Conservation (phyloP, 2,888 invertebrate genomes). For the Morpho achilles region DNA sequence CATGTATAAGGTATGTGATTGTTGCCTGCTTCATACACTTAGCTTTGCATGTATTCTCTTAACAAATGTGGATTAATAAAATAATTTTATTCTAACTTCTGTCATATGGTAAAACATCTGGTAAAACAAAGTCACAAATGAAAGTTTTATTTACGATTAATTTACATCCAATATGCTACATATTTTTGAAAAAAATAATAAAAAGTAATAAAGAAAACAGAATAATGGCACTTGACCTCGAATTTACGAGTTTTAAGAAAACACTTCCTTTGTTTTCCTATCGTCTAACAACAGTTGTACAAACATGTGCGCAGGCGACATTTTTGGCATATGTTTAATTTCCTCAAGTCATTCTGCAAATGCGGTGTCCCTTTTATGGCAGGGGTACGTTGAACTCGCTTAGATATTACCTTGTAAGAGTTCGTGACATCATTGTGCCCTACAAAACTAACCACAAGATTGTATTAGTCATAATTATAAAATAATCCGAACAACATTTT, state of each 20-base stretch:
- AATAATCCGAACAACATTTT: neutral
- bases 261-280: neutral
- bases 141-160: too few relatives aligned
- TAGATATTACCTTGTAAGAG: conserved; percentile 48
- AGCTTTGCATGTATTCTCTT: too few relatives aligned
- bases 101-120: too few relatives aligned
- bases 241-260: neutral
- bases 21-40: too few relatives aligned
- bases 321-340: conserved; percentile 31
- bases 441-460: conserved; percentile 22
- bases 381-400: conserved; percentile 38
- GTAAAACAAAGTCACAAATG: too few relatives aligned
- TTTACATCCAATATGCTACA: too few relatives aligned
- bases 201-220: too few relatives aligned
- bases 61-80: too few relatives aligned
- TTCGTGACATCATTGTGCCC: conserved; percentile 44
- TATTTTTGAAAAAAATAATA: too few relatives aligned
- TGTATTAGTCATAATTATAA: neutral
- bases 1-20: too few relatives aligned
- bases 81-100: too few relatives aligned
- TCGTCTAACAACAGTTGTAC: conserved; percentile 15
- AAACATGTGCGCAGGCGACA: conserved; percentile 20
- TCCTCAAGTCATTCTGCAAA: conserved; percentile 29
- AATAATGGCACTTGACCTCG: too few relatives aligned
- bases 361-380: conserved; percentile 42